Percentiles rank a stretch among this genome's conserved stretches.
Evolutionary conservation across 1,140 invertebrate species (phyloP).

Genomic region (Ctenoplectra terminalis): DNA sequence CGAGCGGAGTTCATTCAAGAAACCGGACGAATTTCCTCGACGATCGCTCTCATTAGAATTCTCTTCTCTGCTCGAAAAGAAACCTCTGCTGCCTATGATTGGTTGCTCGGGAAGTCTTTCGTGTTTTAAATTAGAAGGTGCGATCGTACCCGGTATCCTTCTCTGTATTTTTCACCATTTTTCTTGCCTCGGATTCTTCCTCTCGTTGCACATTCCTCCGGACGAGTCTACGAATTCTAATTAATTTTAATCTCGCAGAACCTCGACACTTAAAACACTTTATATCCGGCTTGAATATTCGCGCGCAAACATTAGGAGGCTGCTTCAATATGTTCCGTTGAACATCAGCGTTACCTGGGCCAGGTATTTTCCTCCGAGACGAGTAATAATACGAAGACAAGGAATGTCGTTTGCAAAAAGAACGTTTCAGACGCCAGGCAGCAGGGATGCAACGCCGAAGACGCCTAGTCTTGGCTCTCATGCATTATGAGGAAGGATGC

Average conservation of each 20-base stretch:
- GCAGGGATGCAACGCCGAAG: background rate
- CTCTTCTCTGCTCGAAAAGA: background rate
- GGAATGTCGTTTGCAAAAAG: constrained; percentile 36
- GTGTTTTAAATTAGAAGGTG: no score
- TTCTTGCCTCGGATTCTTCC: no score
- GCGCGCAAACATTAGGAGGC: background rate
- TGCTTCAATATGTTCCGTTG: background rate
- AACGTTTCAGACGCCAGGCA: background rate
- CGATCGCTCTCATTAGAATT: constrained; percentile 7
- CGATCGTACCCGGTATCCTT: no score
- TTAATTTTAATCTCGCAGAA: no score
- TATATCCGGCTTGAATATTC: no score
- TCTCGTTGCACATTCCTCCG: no score
- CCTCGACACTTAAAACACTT: no score
- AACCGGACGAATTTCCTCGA: constrained; percentile 9
- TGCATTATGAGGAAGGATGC: constrained; percentile 40
- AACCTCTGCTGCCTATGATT: background rate
- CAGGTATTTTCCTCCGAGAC: background rate
- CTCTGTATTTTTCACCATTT: background rate
- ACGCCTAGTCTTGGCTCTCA: background rate
- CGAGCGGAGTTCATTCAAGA: constrained; percentile 20
- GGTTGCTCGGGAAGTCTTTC: background rate
- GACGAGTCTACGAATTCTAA: background rate
- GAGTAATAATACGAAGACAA: constrained; percentile 37
- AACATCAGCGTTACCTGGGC: background rate